Evolutionary conservation across 2,113 vertebrate genomes (phyloP).

Genomic region (Pluvianellus socialis): DNA sequence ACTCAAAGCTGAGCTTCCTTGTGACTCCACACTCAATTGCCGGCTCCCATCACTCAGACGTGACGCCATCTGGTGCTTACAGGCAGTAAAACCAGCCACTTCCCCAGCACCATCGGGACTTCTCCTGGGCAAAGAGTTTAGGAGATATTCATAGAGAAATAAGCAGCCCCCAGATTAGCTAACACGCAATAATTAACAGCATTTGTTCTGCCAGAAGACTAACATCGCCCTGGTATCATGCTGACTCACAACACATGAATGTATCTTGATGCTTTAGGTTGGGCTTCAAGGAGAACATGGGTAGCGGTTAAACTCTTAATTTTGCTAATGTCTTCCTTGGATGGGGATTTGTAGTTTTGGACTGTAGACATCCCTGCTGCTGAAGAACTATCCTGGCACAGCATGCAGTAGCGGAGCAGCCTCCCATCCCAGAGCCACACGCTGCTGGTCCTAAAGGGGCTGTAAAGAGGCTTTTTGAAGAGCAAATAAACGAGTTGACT

Average conservation of each 20-base stretch:
- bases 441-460: neutral
- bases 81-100: neutral
- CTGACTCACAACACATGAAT: neutral
- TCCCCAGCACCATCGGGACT: neutral
- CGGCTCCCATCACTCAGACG: neutral
- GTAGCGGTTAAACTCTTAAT: neutral
- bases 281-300: accelerated
- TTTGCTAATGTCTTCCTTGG: neutral
- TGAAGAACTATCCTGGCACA: neutral
- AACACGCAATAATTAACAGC: neutral
- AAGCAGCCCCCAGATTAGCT: neutral
- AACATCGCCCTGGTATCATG: neutral
- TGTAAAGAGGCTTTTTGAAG: neutral
- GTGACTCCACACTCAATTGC: neutral
- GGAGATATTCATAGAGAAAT: neutral
- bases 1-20: neutral
- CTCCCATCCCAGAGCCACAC: neutral
- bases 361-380: neutral
- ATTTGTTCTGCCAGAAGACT: neutral
- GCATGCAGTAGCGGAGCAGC: accelerated
- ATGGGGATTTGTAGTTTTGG: neutral
- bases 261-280: neutral
- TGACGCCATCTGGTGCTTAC: neutral
- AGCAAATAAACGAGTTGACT: constrained; percentile 4
- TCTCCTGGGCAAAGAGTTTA: neutral